Base-by-base conservation (phyloP, 2,797 vertebrate genomes). In the Pyrocephalus nanus region DNA sequence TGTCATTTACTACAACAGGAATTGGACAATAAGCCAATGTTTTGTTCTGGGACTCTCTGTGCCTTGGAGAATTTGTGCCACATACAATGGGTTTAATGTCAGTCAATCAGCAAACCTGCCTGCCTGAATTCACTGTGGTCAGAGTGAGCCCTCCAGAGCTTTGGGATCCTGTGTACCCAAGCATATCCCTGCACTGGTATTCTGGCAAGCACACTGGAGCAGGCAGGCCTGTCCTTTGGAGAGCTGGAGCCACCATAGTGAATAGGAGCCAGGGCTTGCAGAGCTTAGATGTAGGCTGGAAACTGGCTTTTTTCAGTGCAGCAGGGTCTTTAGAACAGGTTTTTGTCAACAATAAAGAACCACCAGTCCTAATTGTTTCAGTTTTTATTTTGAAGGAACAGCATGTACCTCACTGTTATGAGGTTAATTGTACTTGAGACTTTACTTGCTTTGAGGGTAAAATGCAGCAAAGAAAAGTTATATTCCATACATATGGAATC, bases 381-480 rank as follows among this genome's bases (percentile, higher is more conserved):
- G 12, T 50, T 85, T 50, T 75, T 50, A 26, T 93, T 93, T 92
- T 85, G 29, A 90, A 95, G 72, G 23, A 93, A 43, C 7, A 51
- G 30, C 8, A 43, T 45, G 17, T 5, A 36, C 32, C 55, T 92
- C 11, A 8, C 18, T 88, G 34, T 32, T 79, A 10, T 57, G 22
- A 64, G 20, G 50, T 42, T 84, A 86, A 81, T 47, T 86, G 45
- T 92, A 76, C 66, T 55, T 93, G 53, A 17, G 86, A 57, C 8
- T 70, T 61, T 75, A 58, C 66, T 71, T 85, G 32, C 54, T 93
- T 84, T 66, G 51, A 88, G 51, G 3, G 42, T 23, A 81, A 95
- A 91, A 96, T 51, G 77, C 22, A 74, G 51, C 50, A 87, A 75
- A 72, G 40, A 29, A 84, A 75, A 86, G 70, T n/a, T 70, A 3